Conservation (phyloP, 2,113 vertebrate genomes). For the Capra hircus region DNA sequence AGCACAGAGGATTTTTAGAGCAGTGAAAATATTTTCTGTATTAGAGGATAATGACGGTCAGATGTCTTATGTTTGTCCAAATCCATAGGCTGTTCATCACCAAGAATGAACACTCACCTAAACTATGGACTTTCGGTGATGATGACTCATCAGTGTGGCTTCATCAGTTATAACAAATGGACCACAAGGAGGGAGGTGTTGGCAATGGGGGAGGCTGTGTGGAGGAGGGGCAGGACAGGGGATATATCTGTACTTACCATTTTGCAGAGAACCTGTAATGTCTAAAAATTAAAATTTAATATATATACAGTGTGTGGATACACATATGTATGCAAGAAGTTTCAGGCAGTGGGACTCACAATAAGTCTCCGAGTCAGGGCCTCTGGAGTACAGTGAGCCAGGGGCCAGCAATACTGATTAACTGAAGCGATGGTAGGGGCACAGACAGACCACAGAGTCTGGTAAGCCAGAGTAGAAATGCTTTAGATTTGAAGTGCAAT, state of each 20-base stretch:
- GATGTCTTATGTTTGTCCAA: not conserved
- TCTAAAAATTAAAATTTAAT: not conserved
- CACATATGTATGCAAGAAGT: not conserved
- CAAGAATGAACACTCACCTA: not conserved
- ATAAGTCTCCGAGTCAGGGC: not conserved
- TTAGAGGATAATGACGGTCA: no score
- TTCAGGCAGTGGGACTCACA: not conserved
- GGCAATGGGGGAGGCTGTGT: rapidly evolving
- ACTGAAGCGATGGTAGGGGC: rapidly evolving
- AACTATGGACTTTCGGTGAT: rapidly evolving
- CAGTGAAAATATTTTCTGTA: not conserved
- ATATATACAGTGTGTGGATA: not conserved
- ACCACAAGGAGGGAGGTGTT: not conserved
- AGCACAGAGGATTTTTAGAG: no score
- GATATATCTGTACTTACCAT: not conserved
- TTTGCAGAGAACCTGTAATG: not conserved
- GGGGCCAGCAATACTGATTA: rapidly evolving
- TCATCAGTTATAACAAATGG: not conserved
- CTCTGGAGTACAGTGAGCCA: rapidly evolving
- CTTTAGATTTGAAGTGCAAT: no score
- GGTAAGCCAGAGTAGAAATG: not conserved
- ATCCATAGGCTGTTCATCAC: not conserved
- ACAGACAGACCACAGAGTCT: rapidly evolving
- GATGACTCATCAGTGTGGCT: no score
- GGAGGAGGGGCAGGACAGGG: not conserved